Conservation (phyloP, 2,113 vertebrate species). For the Macroglossus sobrinus region DNA sequence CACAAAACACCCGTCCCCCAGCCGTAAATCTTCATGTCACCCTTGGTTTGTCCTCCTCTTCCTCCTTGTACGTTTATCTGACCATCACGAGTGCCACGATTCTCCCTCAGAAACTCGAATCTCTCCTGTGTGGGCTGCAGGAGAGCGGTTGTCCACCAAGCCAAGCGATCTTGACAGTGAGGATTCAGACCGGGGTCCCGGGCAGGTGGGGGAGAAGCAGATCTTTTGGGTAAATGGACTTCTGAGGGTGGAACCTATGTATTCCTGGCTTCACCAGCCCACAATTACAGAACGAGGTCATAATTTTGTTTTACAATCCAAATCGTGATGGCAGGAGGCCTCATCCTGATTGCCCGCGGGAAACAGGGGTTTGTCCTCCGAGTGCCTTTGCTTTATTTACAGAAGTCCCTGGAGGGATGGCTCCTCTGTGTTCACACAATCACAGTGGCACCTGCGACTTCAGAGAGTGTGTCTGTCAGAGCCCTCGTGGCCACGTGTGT, state of each 20-base stretch:
- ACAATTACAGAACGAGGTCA: not conserved
- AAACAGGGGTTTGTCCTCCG: not conserved
- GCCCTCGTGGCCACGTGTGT: not conserved
- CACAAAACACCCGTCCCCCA: not conserved
- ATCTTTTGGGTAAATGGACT: not conserved
- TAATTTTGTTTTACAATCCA: not conserved
- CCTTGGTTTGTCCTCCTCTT: not conserved
- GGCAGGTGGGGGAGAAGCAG: not conserved
- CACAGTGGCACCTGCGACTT: conserved; percentile 45
- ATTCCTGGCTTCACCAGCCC: not conserved
- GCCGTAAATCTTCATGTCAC: not conserved
- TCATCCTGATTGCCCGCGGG: not conserved
- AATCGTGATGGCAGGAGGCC: not conserved
- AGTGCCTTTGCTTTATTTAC: conserved; percentile 1
- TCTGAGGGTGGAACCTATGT: not conserved
- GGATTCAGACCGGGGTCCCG: not conserved
- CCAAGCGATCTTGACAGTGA: not conserved
- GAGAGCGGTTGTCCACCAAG: not conserved
- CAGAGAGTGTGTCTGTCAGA: not conserved
- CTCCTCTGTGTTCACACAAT: conserved; percentile 32
- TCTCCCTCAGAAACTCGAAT: not conserved
- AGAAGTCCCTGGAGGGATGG: not conserved
- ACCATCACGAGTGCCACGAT: not conserved
- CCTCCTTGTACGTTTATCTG: not conserved
- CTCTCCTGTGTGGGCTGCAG: not conserved